These are phyloP conservation scores for Melanerpes aurifrons DNA, from an alignment of 2,113 vertebrate genomes.

Conservation along the genomic window DNA sequence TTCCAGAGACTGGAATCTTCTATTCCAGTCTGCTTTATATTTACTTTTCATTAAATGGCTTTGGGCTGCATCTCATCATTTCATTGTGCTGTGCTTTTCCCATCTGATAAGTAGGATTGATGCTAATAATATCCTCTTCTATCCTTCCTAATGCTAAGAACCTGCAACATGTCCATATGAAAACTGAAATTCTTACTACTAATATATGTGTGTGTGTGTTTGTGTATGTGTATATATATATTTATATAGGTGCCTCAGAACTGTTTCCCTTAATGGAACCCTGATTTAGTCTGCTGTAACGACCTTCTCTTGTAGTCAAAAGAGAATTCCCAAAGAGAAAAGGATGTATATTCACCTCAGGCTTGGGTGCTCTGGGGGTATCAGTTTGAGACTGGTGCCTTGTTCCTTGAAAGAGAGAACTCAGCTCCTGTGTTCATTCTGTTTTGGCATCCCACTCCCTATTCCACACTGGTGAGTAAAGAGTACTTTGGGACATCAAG, in stretches of 20 bases:
- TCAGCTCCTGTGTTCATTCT: not conserved
- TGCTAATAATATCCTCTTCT: not conserved
- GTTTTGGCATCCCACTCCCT: not conserved
- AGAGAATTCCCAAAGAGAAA: not conserved
- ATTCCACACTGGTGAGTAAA: not conserved
- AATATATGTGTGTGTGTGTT: too few relatives aligned
- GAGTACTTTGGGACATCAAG: not conserved
- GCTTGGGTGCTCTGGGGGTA: not conserved
- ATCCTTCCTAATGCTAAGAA: not conserved
- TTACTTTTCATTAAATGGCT: constrained; percentile 8
- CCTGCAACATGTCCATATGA: not conserved
- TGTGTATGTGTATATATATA: constrained; percentile 2
- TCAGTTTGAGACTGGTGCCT: not conserved
- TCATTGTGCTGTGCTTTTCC: not conserved
- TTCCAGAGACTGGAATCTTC: not conserved
- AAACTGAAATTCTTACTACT: not conserved
- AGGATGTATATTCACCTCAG: not conserved
- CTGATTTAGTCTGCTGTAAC: not conserved
- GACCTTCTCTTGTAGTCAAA: not conserved
- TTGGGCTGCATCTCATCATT: not conserved
- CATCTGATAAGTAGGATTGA: not conserved
- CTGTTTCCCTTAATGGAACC: not conserved
- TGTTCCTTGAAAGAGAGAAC: not conserved
- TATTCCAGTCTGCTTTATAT: not conserved
- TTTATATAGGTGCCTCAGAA: not conserved